phyloP scores from a whole-genome alignment of 2,113 vertebrate species.

The Hemicordylus capensis region DNA sequence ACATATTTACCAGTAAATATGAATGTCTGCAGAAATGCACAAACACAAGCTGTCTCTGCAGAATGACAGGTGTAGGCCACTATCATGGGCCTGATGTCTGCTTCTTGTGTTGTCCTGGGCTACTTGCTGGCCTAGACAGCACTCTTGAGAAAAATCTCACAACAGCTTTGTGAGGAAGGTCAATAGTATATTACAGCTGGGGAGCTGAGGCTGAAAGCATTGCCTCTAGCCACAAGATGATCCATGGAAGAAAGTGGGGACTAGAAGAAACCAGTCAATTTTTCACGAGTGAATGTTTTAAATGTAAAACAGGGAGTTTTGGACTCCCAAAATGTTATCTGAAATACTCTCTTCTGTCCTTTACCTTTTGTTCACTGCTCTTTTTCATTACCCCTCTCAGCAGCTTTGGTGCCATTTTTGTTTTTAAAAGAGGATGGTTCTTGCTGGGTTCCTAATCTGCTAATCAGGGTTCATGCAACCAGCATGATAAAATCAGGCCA shows the following conservation, averaged over 20 bases:
- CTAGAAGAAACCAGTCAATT: neutral
- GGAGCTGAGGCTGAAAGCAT: neutral
- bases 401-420: neutral
- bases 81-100: neutral
- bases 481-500: neutral
- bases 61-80: neutral
- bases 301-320: neutral
- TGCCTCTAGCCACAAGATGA: neutral
- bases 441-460: neutral
- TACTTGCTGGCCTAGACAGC: too few species aligned
- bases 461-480: neutral
- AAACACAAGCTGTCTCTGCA: neutral
- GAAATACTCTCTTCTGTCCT: neutral
- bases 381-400: neutral
- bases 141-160: neutral
- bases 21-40: neutral
- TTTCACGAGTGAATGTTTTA: neutral
- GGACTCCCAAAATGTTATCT: neutral
- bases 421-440: neutral
- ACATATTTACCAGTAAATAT: neutral
- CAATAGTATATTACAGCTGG: neutral
- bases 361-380: neutral
- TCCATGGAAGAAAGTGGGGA: neutral
- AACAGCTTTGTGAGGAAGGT: neutral
- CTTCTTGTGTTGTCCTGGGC: neutral